Evolutionary conservation across 2,797 vertebrate genomes (phyloP).

Genomic region (Philypnodon macrostomus): DNA sequence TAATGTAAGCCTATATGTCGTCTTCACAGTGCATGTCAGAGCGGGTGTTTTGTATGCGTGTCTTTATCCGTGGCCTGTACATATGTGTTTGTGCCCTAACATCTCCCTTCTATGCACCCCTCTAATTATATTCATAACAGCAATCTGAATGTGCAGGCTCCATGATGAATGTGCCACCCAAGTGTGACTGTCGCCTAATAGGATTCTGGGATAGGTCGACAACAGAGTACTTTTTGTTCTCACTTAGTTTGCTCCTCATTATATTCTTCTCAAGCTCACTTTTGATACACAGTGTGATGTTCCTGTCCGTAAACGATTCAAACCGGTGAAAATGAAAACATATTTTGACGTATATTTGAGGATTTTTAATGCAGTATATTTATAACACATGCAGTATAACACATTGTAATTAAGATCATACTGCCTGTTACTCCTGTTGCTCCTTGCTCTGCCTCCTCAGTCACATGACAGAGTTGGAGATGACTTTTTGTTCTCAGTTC

Average conservation of each 20-base stretch:
- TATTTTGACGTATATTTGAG: no score
- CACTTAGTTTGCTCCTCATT: constrained; percentile 35
- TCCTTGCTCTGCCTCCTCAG: no score
- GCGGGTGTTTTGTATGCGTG: constrained; percentile 38
- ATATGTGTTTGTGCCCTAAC: constrained; percentile 64
- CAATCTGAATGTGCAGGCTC: constrained; percentile 80
- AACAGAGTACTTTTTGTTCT: constrained; percentile 43
- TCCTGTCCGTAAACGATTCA: no score
- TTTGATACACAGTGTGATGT: no score
- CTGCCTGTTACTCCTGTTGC: no score
- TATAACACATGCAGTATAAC: no score
- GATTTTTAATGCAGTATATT: no score
- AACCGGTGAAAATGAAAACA: no score
- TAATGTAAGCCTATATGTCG: constrained; percentile 19
- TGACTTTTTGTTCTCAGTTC: no score
- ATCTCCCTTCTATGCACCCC: constrained; percentile 63
- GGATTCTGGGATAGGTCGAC: constrained; percentile 70
- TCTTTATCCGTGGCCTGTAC: constrained; percentile 27
- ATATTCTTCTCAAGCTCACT: no score
- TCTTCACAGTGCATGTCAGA: constrained; percentile 8
- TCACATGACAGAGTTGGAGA: no score
- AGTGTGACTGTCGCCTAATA: constrained; percentile 78
- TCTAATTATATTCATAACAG: constrained; percentile 84
- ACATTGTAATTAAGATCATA: no score
- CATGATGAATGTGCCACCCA: constrained; percentile 81